Evolutionary conservation across 2,888 invertebrate genomes (phyloP).

Genomic region (Sphaeridia pumilis): DNA sequence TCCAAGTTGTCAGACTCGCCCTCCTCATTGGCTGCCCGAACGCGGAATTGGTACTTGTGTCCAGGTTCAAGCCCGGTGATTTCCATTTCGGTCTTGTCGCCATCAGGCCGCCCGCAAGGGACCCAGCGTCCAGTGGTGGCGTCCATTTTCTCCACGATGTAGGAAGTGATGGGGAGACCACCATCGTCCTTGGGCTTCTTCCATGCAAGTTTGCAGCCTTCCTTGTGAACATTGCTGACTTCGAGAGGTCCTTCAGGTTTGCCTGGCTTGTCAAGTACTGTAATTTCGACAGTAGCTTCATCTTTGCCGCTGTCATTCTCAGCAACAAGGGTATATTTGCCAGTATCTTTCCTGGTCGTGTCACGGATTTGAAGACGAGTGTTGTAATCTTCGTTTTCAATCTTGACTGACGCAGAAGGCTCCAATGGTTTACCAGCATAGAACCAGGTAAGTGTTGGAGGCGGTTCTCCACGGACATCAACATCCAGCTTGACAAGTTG

Average conservation of each 20-base stretch:
- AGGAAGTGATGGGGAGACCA: slow-evolving; percentile 82
- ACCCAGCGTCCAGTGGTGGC: slow-evolving; percentile 82
- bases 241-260: slow-evolving; percentile 87
- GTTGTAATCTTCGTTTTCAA: slow-evolving; percentile 76
- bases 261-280: slow-evolving; percentile 65
- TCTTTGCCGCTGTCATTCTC: slow-evolving; percentile 80
- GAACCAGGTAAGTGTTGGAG: slow-evolving; percentile 87
- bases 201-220: slow-evolving; percentile 92
- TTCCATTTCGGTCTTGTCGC: slow-evolving; percentile 67
- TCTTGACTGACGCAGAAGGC: slow-evolving; percentile 55
- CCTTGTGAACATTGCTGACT: slow-evolving; percentile 86
- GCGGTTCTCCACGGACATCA: slow-evolving; percentile 86
- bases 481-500: slow-evolving; percentile 82
- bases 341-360: slow-evolving; percentile 66
- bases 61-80: slow-evolving; percentile 81
- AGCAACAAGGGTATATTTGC: slow-evolving; percentile 75
- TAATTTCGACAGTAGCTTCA: slow-evolving; percentile 65
- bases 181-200: slow-evolving; percentile 76
- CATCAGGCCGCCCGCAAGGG: slow-evolving; percentile 75
- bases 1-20: slow-evolving; percentile 95
- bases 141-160: slow-evolving; percentile 86
- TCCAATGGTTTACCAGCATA: slow-evolving; percentile 64
- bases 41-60: slow-evolving; percentile 62
- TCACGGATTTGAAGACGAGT: slow-evolving; percentile 75
- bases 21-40: slow-evolving; percentile 86